Evolutionary conservation across 2,888 invertebrate genomes (phyloP).

Genomic region (Diarsia mendica): DNA sequence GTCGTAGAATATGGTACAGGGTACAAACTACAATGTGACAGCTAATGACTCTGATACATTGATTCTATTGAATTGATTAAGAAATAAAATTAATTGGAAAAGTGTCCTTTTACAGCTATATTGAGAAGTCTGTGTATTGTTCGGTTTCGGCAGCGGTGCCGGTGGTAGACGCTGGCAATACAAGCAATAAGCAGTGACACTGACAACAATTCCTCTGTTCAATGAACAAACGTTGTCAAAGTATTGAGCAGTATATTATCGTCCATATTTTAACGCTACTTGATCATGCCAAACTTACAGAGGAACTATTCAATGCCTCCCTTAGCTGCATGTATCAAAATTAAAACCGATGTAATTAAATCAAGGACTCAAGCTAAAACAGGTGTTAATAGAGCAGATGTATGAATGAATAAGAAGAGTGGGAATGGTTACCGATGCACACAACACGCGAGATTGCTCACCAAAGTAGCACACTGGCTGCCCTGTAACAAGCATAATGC

Average conservation of each 20-base stretch:
- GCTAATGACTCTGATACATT: slow-evolving; percentile 40
- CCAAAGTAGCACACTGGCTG: slow-evolving; percentile 98
- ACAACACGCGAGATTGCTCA: slow-evolving; percentile 98
- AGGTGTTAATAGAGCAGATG: slow-evolving; percentile 86
- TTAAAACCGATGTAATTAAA: slow-evolving; percentile 64
- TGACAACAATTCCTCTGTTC: slow-evolving; percentile 31
- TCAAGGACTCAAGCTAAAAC: slow-evolving; percentile 81
- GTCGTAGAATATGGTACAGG: slow-evolving; percentile 19
- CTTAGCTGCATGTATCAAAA: slow-evolving; percentile 28
- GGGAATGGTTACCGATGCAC: slow-evolving; percentile 97
- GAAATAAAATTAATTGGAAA: slow-evolving; percentile 8
- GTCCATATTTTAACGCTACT: slow-evolving; percentile 2
- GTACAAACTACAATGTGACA: slow-evolving; percentile 45
- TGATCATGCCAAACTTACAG: slow-evolving; percentile 28
- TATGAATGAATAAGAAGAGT: slow-evolving; percentile 92
- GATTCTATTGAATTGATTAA: slow-evolving; percentile 23
- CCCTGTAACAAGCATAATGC: slow-evolving; percentile 93
- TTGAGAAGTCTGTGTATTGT: slow-evolving; percentile 16
- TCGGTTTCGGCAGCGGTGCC: slow-evolving; percentile 35
- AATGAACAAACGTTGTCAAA: slow-evolving; percentile 18
- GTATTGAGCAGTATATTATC: not conserved
- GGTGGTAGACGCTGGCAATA: slow-evolving; percentile 30
- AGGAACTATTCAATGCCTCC: slow-evolving; percentile 22
- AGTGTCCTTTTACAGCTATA: slow-evolving; percentile 34
- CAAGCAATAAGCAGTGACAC: slow-evolving; percentile 43